Conservation (phyloP, 2,888 invertebrate genomes). For the Poecilobothrus nobilitatus region DNA sequence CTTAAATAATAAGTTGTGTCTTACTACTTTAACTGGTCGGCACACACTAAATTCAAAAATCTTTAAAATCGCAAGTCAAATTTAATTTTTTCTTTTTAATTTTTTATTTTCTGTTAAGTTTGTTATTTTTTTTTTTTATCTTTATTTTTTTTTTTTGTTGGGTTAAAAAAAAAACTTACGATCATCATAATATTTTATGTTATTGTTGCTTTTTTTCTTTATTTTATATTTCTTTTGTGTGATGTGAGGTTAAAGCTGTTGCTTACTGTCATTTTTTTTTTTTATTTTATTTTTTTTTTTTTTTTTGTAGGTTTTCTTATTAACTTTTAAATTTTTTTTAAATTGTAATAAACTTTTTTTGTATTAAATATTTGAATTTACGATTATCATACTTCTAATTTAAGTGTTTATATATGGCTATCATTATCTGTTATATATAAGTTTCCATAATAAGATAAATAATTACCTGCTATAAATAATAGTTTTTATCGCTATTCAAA, state of each 20-base stretch:
- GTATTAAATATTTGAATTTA: too few species aligned
- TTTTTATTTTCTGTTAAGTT: not conserved
- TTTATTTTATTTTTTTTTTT: not conserved
- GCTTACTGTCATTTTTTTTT: not conserved
- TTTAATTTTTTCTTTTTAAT: constrained; percentile 27
- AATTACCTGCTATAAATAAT: too few species aligned
- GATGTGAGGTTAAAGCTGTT: constrained; percentile 1
- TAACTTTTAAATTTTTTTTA: too few species aligned
- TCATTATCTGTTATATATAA: too few species aligned
- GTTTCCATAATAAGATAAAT: too few species aligned
- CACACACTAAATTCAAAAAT: constrained; percentile 44
- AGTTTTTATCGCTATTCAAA: too few species aligned
- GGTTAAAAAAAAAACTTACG: not conserved
- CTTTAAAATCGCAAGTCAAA: constrained; percentile 30
- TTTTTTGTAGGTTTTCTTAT: too few species aligned
- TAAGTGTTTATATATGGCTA: too few species aligned
- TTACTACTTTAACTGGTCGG: constrained; percentile 46
- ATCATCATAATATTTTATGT: constrained; percentile 1
- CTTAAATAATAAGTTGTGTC: constrained; percentile 33
- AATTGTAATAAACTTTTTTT: too few species aligned
- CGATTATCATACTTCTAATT: too few species aligned
- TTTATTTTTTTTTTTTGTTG: not conserved
- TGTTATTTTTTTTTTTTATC: not conserved
- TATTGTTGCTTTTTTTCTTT: not conserved
- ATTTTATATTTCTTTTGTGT: not conserved